Percentiles rank a stretch among this genome's conserved stretches.
Conservation (phyloP, 2,113 vertebrate genomes). For the Willisornis vidua region DNA sequence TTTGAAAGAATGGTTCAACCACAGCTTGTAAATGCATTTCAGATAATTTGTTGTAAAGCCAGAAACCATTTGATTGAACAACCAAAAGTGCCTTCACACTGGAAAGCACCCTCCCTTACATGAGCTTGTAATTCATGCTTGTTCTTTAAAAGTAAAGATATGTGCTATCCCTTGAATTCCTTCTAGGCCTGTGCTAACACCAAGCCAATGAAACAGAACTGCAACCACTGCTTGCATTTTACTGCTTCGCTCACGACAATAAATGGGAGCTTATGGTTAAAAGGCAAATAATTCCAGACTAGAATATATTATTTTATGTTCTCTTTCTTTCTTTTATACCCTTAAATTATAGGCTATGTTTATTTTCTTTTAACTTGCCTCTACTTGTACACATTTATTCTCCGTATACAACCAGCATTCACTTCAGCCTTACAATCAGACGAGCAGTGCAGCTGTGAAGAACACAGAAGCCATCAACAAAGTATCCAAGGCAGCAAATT, state of each 20-base stretch:
- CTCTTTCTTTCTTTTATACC: neutral
- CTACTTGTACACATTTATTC: neutral
- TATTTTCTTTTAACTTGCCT: neutral
- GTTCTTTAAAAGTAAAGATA: neutral
- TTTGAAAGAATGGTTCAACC: neutral
- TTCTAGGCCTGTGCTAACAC: neutral
- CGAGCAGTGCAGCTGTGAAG: neutral
- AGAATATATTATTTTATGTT: neutral
- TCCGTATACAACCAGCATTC: rapidly evolving
- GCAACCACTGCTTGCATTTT: neutral
- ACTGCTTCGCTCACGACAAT: neutral
- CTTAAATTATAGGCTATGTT: neutral
- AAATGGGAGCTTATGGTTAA: neutral
- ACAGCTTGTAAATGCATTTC: neutral
- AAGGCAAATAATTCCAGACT: neutral
- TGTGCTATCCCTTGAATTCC: neutral
- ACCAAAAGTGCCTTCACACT: neutral
- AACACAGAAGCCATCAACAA: neutral
- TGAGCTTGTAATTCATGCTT: neutral
- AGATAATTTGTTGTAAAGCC: neutral
- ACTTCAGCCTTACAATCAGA: neutral
- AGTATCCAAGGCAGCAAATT: neutral
- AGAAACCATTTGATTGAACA: neutral
- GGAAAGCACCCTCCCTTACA: neutral
- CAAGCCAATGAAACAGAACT: neutral